Evolutionary conservation across 2,113 vertebrate genomes (phyloP), one percentile per base, ranked within the genome.

Genomic region (Alaudala cheleensis): DNA sequence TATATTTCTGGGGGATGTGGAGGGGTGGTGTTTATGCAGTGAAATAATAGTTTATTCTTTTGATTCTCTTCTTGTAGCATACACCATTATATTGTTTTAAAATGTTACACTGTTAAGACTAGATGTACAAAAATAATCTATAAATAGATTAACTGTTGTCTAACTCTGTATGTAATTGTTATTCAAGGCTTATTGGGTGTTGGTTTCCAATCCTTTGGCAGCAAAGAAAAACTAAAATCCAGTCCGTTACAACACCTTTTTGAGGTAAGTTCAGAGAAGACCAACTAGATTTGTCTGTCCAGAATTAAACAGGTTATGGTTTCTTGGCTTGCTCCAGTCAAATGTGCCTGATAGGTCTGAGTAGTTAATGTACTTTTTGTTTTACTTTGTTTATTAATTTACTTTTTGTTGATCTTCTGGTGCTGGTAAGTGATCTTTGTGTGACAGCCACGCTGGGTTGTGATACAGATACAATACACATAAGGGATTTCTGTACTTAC

Each of bases 171-270:
- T 81, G 84, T 82, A 61, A 70, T 92, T 95, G 65, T 95, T 95
- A 18, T 97, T 95, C 56, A 95, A 99, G 99, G 99, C 51, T 97
- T 99, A 88, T 92, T 99, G 76, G 99, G 99, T 88, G 98, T 98
- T 88, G 99, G 99, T 57, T 99, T 99, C 91, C 98, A 97, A 1
- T 94, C 95, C 14, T 99, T 99, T 97, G 99, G 99, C 42, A 98
- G 96, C 86, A 93, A 98, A 95, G 98, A 99, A 95, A 98, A 99
- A 90, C 97, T 99, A 26, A 98, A 98, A 93, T 97, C 97, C 57
- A 99, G 98, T 96, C 98, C 99, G 39, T 96, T 99, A 70, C 98
- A 99, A 84, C 99, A 99, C 94, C 98, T 99, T 84, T 99, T 99
- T 97, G 98, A 99, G 96, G 99, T 99, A 95, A 98, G 98, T 97